Conservation (phyloP, 1,140 invertebrate species). For the Laupala kohalensis region DNA sequence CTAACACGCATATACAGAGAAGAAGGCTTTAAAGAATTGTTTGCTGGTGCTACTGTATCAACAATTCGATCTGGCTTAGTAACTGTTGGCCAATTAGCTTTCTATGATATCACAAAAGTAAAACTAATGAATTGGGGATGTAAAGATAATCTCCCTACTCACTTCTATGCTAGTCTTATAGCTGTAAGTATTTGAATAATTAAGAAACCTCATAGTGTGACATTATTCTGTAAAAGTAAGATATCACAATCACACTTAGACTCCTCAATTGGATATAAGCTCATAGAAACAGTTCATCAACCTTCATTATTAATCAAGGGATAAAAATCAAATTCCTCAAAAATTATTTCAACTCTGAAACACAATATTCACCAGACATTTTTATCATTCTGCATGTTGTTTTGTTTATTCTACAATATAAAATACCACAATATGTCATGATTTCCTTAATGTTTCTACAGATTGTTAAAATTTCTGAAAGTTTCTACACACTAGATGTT, state of each 20-base stretch:
- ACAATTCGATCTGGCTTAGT: conserved; percentile 82
- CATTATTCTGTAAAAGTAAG: too few species aligned
- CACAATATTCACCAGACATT: neutral
- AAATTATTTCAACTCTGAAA: neutral
- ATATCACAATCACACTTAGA: neutral
- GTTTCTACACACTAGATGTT: too few species aligned
- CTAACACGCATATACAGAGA: conserved; percentile 62
- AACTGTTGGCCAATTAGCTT: conserved; percentile 91
- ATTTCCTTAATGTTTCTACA: too few species aligned
- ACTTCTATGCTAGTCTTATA: conserved; percentile 74
- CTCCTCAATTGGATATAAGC: neutral
- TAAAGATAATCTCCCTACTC: conserved; percentile 72
- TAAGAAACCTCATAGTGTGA: too few species aligned
- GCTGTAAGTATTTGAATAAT: conserved; percentile 53
- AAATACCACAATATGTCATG: too few species aligned
- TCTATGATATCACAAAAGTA: conserved; percentile 91
- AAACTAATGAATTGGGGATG: conserved; percentile 60
- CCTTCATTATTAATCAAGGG: neutral
- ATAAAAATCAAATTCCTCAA: neutral
- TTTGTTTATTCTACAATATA: too few species aligned
- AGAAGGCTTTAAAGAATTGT: conserved; percentile 71
- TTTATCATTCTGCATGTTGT: too few species aligned
- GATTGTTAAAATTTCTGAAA: too few species aligned
- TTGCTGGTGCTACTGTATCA: conserved; percentile 83
- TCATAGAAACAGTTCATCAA: neutral